phyloP scores from a whole-genome alignment of 2,797 vertebrate species.

The Denticeps clupeoides region DNA sequence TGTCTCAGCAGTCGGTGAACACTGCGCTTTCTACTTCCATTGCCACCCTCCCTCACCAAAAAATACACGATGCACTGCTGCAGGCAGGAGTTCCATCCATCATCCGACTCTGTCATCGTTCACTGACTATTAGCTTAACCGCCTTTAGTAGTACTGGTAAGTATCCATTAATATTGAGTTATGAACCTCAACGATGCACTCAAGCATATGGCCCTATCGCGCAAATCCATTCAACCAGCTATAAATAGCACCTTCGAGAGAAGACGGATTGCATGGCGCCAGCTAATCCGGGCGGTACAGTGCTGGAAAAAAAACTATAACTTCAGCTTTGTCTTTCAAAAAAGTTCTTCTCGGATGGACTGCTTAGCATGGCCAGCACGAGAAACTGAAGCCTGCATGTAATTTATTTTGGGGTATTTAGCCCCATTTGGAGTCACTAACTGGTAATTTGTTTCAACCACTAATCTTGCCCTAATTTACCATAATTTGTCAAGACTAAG shows the following conservation, averaged over 20 bases:
- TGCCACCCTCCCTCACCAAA: background rate
- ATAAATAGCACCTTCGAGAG: conserved; percentile 24
- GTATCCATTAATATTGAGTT: conserved; percentile 36
- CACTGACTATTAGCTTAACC: conserved; percentile 26
- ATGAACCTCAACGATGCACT: conserved; percentile 32
- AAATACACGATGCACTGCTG: background rate
- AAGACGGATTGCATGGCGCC: conserved; percentile 26
- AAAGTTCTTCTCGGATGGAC: no score
- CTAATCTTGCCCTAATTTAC: no score
- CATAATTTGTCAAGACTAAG: no score
- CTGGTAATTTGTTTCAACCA: no score
- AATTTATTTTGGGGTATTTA: no score
- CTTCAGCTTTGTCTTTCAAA: background rate
- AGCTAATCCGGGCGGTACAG: conserved; percentile 14
- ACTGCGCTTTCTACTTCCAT: no score
- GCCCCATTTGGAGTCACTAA: no score
- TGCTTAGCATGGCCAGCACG: no score
- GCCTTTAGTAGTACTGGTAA: conserved; percentile 24
- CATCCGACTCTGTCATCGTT: conserved; percentile 25
- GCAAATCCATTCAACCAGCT: conserved; percentile 20
- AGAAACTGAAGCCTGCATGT: no score
- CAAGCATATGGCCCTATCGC: conserved; percentile 25
- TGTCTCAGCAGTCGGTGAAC: no score
- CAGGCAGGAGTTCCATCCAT: conserved; percentile 16
- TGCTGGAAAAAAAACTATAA: conserved; percentile 6